Evolutionary conservation across 2,888 invertebrate genomes (phyloP).

Genomic region (Lasioglossum pauxillum): DNA sequence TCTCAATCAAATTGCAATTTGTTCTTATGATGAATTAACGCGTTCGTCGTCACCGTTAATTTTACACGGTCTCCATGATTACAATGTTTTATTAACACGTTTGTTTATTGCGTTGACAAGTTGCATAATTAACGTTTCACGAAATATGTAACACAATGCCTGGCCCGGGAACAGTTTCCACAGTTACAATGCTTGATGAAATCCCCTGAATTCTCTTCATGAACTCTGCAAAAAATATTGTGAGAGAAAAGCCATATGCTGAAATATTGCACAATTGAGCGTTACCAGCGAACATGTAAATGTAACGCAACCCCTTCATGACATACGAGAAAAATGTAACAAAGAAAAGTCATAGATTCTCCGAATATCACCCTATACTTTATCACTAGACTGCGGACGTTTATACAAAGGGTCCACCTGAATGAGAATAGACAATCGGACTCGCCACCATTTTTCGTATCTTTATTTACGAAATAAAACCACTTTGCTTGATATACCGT

Average conservation of each 20-base stretch:
- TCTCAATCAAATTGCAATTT: not conserved
- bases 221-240: not conserved
- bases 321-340: conserved; percentile 3
- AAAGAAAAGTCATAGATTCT: conserved; percentile 9
- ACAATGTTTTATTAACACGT: not conserved
- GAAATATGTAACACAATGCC: not conserved
- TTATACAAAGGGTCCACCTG: conserved; percentile 2
- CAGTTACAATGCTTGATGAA: not conserved
- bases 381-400: conserved; percentile 2
- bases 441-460: conserved; percentile 12
- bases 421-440: not conserved
- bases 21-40: not conserved
- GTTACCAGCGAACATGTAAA: not conserved
- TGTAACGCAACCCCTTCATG: not conserved
- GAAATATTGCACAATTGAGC: not conserved
- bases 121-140: not conserved
- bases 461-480: conserved; percentile 15
- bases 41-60: not conserved
- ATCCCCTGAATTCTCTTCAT: not conserved
- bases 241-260: not conserved
- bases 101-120: not conserved
- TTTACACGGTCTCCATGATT: not conserved
- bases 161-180: not conserved
- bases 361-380: not conserved
- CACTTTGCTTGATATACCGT: conserved; percentile 14